A percentile compares a stretch with the other conserved stretches of the same genome.
Evolutionary conservation across 2,113 vertebrate genomes (phyloP).

Genomic region (Sigmodon hispidus): DNA sequence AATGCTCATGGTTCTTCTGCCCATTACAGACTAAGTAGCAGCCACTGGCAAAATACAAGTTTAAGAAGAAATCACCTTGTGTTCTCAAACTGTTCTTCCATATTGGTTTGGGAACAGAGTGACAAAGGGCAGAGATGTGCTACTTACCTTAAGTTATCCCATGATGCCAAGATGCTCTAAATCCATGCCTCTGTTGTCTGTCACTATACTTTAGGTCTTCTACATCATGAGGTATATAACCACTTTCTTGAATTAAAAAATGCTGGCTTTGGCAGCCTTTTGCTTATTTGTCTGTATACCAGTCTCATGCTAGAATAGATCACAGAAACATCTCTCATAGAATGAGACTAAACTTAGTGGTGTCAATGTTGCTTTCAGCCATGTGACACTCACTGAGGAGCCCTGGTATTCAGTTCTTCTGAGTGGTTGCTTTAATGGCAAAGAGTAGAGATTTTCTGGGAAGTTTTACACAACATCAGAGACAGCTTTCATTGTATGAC

Average conservation of each 20-base stretch:
- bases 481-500: not conserved
- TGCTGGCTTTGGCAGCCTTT: too few relatives aligned
- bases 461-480: not conserved
- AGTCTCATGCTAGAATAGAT: not conserved
- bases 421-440: not conserved
- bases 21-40: constrained; percentile 92
- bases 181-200: not conserved
- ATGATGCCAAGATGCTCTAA: not conserved
- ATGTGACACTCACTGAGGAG: not conserved
- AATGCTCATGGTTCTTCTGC: constrained; percentile 83
- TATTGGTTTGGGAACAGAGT: constrained; percentile 84
- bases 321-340: not conserved
- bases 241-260: not conserved
- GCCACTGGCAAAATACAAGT: constrained; percentile 93
- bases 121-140: fast-evolving
- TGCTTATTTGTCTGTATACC: not conserved
- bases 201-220: too few relatives aligned
- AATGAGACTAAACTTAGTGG: fast-evolving
- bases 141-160: not conserved
- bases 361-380: not conserved
- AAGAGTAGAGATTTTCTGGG: not conserved
- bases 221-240: not conserved
- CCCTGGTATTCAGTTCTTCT: not conserved
- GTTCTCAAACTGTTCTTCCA: constrained; percentile 94
- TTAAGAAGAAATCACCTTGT: constrained; percentile 92